These are phyloP conservation scores for Monoplex corrugatus DNA, from an alignment of 2,888 invertebrate species.

Conservation along the genomic window DNA sequence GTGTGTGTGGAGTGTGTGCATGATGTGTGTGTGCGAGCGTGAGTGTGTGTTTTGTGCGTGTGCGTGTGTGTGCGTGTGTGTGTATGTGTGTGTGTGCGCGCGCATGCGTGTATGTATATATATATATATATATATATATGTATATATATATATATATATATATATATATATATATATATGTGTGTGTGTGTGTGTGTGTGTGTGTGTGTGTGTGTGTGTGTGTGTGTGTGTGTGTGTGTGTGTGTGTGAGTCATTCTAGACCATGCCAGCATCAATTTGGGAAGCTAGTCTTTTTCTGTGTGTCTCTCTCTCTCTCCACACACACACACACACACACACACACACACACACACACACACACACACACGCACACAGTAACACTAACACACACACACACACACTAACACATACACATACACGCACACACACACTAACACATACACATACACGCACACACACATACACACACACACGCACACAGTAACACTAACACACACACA, in stretches of 20 bases:
- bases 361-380: background rate
- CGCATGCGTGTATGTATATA: background rate
- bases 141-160: background rate
- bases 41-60: slow-evolving; percentile 25
- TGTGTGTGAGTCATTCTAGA: background rate
- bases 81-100: slow-evolving; percentile 15
- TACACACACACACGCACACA: too few species aligned
- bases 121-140: background rate
- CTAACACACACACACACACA: too few species aligned
- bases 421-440: background rate
- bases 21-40: background rate
- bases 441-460: slow-evolving; percentile 9
- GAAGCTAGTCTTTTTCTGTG: too few species aligned
- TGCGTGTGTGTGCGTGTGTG: background rate
- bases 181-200: slow-evolving; percentile 32
- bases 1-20: background rate
- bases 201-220: slow-evolving; percentile 32
- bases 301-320: background rate
- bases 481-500: too few species aligned
- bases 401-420: background rate
- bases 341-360: slow-evolving; percentile 1
- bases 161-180: background rate
- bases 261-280: too few species aligned
- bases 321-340: slow-evolving; percentile 15
- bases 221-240: background rate